phyloP scores from a whole-genome alignment of 1,140 invertebrate species.

The Drosophila quadrilineata region DNA sequence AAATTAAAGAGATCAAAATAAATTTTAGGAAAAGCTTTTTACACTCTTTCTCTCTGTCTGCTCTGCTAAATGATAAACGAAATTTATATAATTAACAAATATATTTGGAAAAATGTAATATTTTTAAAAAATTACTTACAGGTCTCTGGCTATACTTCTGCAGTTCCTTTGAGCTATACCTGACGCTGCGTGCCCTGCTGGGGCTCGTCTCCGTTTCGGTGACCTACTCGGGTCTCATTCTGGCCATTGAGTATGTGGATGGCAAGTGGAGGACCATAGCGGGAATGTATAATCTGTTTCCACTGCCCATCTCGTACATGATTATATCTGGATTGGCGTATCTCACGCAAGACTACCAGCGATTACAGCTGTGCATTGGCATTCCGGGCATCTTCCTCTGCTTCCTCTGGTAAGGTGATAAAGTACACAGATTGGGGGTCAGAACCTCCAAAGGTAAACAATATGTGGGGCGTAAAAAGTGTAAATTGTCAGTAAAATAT shows the following conservation, averaged over 20 bases:
- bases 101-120: no score
- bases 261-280: constrained; percentile 88
- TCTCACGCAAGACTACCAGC: constrained; percentile 87
- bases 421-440: neutral
- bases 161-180: constrained; percentile 85
- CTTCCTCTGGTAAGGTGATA: constrained; percentile 84
- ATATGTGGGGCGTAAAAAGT: constrained; percentile 23
- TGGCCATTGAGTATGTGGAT: constrained; percentile 88
- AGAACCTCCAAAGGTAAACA: constrained; percentile 41
- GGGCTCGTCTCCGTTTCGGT: constrained; percentile 88
- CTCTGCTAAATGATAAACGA: no score
- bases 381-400: constrained; percentile 86
- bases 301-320: constrained; percentile 87
- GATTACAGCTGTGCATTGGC: constrained; percentile 87
- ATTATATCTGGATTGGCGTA: constrained; percentile 87
- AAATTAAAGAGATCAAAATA: no score
- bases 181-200: constrained; percentile 84
- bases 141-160: constrained; percentile 85
- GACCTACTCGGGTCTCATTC: constrained; percentile 87
- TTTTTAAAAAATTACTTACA: constrained; percentile 23
- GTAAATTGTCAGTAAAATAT: constrained; percentile 31
- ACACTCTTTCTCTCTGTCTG: neutral
- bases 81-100: no score
- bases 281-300: constrained; percentile 88
- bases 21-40: no score